phyloP scores from a whole-genome alignment of 2,113 vertebrate species.

The Phycodurus eques region DNA sequence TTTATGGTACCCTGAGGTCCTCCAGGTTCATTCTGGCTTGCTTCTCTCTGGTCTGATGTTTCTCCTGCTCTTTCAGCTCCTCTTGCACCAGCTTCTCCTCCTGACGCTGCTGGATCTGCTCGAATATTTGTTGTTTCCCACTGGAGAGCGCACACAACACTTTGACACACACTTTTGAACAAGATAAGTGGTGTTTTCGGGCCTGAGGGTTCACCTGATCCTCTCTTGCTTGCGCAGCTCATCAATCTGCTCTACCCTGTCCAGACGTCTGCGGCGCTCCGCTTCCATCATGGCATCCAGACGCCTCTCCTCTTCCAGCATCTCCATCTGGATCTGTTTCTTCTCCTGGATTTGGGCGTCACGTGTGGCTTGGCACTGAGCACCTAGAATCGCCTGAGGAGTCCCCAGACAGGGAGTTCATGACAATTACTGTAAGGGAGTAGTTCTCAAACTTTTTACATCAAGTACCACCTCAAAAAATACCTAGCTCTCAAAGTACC shows the following conservation, averaged over 20 bases:
- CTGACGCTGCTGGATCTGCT: conserved; percentile 78
- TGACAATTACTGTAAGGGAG: background rate
- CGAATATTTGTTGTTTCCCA: conserved; percentile 74
- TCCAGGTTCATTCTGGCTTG: conserved; percentile 77
- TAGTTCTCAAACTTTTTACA: background rate
- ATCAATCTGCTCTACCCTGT: conserved; percentile 74
- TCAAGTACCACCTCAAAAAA: background rate
- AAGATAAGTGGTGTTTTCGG: no score
- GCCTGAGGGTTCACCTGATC: conserved; percentile 55
- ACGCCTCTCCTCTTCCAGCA: conserved; percentile 79
- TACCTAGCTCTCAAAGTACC: background rate
- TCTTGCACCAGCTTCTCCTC: conserved; percentile 70
- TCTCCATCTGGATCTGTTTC: conserved; percentile 71
- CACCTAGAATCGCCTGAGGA: conserved; percentile 77
- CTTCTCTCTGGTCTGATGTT: conserved; percentile 67
- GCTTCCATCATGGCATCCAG: conserved; percentile 86
- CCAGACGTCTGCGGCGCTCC: conserved; percentile 72
- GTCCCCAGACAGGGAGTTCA: background rate
- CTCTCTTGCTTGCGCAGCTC: conserved; percentile 72
- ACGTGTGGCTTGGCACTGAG: conserved; percentile 84
- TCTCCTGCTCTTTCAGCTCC: conserved; percentile 77
- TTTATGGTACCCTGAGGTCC: conserved; percentile 74
- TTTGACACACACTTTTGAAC: background rate
- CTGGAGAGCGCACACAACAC: conserved; percentile 50
- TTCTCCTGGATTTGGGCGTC: conserved; percentile 86